phyloP scores from a whole-genome alignment of 2,888 invertebrate genomes.

The Erebia aethiops region DNA sequence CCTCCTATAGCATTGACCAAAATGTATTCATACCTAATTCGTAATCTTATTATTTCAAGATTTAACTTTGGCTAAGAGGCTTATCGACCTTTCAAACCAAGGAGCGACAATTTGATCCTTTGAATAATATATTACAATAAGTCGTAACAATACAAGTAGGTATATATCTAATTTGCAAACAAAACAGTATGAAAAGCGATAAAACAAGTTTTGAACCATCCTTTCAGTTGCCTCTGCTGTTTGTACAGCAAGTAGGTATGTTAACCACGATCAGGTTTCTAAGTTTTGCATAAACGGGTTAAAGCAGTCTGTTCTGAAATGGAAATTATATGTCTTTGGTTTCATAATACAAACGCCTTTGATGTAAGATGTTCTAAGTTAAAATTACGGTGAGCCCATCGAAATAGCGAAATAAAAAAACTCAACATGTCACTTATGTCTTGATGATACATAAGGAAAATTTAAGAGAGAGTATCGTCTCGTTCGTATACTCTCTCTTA shows the following conservation, averaged over 20 bases:
- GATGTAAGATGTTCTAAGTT: neutral
- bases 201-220: slow-evolving; percentile 7
- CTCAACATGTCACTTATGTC: too few relatives aligned
- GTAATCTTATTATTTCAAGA: too few relatives aligned
- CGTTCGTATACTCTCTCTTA: too few relatives aligned
- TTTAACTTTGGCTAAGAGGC: too few relatives aligned
- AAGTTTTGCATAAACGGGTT: neutral
- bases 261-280: neutral
- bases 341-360: neutral
- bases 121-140: neutral
- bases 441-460: too few relatives aligned
- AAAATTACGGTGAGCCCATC: too few relatives aligned
- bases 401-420: too few relatives aligned
- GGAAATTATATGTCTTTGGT: neutral
- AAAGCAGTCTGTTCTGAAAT: neutral
- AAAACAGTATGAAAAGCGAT: neutral
- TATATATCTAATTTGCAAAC: neutral
- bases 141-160: neutral
- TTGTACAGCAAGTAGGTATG: neutral
- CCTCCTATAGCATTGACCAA: neutral
- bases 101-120: neutral
- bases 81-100: neutral
- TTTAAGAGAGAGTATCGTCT: too few relatives aligned
- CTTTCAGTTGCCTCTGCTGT: neutral
- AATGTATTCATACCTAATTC: neutral